A percentile compares a stretch with the other conserved stretches of the same genome.
phyloP scores from a whole-genome alignment of 2,888 invertebrate genomes.

The Cephus runcator region DNA sequence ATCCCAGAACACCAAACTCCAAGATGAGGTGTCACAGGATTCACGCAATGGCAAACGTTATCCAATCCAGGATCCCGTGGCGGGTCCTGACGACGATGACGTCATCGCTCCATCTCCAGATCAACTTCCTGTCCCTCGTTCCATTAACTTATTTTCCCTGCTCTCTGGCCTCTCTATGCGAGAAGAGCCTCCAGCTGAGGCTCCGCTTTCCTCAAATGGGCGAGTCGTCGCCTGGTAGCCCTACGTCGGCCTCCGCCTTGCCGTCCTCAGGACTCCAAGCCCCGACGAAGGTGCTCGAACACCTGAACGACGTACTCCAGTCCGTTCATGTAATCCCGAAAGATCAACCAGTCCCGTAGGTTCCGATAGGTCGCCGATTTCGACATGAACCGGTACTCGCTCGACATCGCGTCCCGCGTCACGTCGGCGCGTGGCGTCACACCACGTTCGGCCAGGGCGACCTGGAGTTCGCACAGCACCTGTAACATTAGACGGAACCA shows the following conservation, averaged over 20 bases:
- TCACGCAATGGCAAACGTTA: not conserved
- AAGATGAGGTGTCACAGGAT: not conserved
- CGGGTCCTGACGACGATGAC: not conserved
- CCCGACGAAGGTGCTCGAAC: slow-evolving; percentile 61
- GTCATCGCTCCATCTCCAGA: not conserved
- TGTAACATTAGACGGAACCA: slow-evolving; percentile 40
- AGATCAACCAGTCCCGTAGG: slow-evolving; percentile 72
- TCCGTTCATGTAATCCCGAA: slow-evolving; percentile 73
- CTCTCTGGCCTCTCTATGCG: slow-evolving; percentile 22
- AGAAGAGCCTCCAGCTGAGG: slow-evolving; percentile 35
- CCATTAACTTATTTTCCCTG: slow-evolving; percentile 1
- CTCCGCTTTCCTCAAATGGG: slow-evolving; percentile 40
- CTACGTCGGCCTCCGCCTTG: slow-evolving; percentile 51
- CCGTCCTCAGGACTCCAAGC: slow-evolving; percentile 55
- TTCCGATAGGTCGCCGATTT: slow-evolving; percentile 61
- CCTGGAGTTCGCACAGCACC: slow-evolving; percentile 77
- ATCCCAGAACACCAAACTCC: not conserved
- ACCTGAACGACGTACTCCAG: slow-evolving; percentile 70
- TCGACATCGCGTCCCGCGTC: slow-evolving; percentile 64
- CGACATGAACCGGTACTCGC: slow-evolving; percentile 53
- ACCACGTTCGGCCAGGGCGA: slow-evolving; percentile 66
- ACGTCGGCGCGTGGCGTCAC: slow-evolving; percentile 60
- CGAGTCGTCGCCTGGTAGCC: slow-evolving; percentile 48
- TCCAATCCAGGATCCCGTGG: not conserved
- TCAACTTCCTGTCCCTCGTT: not conserved